Conservation (phyloP, 1,140 invertebrate species). For the Saccostrea echinata region DNA sequence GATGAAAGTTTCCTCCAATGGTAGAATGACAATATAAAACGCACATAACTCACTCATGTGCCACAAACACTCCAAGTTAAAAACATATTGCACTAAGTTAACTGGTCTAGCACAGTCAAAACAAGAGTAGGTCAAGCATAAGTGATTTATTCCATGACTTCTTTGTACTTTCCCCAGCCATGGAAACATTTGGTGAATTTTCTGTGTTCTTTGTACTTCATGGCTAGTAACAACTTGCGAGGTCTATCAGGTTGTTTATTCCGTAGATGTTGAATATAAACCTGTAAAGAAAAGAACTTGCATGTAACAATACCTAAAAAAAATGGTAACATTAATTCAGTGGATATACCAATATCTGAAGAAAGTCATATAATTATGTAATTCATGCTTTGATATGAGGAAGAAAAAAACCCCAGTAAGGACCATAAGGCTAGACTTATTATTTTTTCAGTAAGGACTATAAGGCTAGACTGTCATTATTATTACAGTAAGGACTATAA, state of each 20-base stretch:
- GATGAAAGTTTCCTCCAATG: not conserved
- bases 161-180: constrained; percentile 89
- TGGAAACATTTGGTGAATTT: constrained; percentile 99
- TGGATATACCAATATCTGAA: not conserved
- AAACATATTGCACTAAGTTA: constrained; percentile 34
- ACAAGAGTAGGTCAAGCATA: not conserved
- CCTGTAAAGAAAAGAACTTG: constrained; percentile 82
- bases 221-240: constrained; percentile 95
- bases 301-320: not conserved
- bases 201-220: constrained; percentile 97
- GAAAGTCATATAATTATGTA: not conserved
- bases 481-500: too few species aligned
- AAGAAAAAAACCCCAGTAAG: too few species aligned
- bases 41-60: not conserved
- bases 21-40: constrained; percentile 4
- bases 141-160: constrained; percentile 45
- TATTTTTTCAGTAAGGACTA: too few species aligned
- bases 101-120: constrained; percentile 18
- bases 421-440: too few species aligned
- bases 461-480: too few species aligned
- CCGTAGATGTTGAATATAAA: constrained; percentile 98
- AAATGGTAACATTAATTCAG: not conserved
- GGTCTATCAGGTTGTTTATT: constrained; percentile 96
- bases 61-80: constrained; percentile 18
- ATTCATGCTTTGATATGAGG: too few species aligned